Evolutionary conservation across 1,140 invertebrate genomes (phyloP), one percentile per base, ranked within the genome.

Genomic region (Tribolium castaneum): DNA sequence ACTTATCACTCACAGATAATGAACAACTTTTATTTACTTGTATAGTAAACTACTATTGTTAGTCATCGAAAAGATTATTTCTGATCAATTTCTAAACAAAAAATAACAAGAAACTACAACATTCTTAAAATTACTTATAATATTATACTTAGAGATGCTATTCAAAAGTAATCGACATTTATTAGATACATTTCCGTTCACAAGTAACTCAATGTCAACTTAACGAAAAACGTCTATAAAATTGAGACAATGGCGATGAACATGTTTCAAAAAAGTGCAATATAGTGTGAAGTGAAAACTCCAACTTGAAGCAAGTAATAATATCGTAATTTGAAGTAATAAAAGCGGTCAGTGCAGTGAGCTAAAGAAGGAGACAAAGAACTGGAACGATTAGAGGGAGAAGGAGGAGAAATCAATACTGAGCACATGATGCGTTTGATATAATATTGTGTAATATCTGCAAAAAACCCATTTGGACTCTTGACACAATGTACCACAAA

Each of bases 291-390:
- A 3, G 16, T 52, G 25, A 59, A 59, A 59, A 59, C 30, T 59
- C 2, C 19, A 16, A 19, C 0, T 59, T 19, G 7, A 16, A 22
- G 4, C 7, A 19, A n/a, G 14, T 25, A 25, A 25, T 59, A 59
- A 59, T 59, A 59, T 59, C 54, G n/a, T 59, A 59, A 59, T 25
- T 59, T 10, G 3, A 59, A 22, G 14, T 59, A 7, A 59, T 59
- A 59, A 59, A 59, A 59, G 19, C 1, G 19, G 14, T 59, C 14
- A 59, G 10, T 10, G 7, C 14, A 59, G 10, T 10, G 7, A 52
- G 19, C 54, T 59, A 59, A 22, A 22, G 54, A 19, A n/a, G 14
- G 19, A n/a, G 7, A 12, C n/a, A 45, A 45, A 45, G 39, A 45
- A 45, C 39, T 14, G 3, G 7, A 13, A 14, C 16, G 4, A 19